phyloP scores from a whole-genome alignment of 2,888 invertebrate species.

The Papilio elwesi region DNA sequence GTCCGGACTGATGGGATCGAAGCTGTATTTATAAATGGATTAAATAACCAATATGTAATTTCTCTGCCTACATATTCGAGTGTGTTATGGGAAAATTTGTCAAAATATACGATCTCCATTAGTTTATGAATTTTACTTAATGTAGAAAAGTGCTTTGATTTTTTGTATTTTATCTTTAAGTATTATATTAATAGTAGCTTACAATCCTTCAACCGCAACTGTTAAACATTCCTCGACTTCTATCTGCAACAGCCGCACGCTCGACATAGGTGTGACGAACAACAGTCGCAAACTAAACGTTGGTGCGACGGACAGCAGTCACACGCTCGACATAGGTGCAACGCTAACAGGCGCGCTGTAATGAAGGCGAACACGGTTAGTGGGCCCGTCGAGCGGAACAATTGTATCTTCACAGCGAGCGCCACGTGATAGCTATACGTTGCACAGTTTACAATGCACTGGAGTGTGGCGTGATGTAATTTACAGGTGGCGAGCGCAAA shows the following conservation, averaged over 20 bases:
- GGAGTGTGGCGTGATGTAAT: conserved; percentile 34
- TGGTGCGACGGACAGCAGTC: not conserved
- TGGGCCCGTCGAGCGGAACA: conserved; percentile 78
- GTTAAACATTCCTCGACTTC: no score
- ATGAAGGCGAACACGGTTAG: conserved; percentile 83
- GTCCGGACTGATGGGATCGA: not conserved
- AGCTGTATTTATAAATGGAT: not conserved
- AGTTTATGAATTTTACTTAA: no score
- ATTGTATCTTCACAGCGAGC: conserved; percentile 76
- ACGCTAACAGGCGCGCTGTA: conserved; percentile 49
- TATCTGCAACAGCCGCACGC: not conserved
- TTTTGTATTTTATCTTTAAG: no score
- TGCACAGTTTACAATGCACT: conserved; percentile 43
- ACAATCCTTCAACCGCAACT: no score
- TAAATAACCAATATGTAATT: no score
- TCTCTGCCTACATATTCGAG: no score
- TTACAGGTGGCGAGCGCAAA: conserved; percentile 30
- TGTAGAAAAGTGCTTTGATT: no score
- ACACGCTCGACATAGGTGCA: conserved; percentile 42
- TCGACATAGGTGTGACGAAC: not conserved
- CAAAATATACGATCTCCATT: no score
- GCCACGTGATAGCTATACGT: conserved; percentile 44
- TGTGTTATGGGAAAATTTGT: no score
- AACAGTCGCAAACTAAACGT: not conserved
- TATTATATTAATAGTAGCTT: no score